Conservation (phyloP, 2,113 vertebrate species). For the Xiphophorus hellerii region DNA sequence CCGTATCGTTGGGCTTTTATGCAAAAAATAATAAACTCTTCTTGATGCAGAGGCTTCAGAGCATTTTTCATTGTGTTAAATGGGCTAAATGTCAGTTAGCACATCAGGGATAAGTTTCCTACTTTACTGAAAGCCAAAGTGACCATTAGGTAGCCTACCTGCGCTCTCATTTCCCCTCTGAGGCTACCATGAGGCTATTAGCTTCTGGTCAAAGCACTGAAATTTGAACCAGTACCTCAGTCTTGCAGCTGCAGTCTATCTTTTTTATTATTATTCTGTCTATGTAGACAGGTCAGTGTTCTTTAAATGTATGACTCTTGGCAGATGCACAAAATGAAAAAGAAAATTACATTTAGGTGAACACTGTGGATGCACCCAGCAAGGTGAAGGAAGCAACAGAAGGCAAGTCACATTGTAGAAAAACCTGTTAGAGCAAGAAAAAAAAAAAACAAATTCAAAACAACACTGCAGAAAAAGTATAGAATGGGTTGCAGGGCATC, state of each 20-base stretch:
- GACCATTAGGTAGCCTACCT: not conserved
- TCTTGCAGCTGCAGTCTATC: too few relatives aligned
- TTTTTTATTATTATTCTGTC: too few relatives aligned
- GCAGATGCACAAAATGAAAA: too few relatives aligned
- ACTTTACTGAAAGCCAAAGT: not conserved
- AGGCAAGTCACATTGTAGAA: not conserved
- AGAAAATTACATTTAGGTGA: too few relatives aligned
- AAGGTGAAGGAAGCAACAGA: not conserved
- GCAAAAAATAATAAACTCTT: not conserved
- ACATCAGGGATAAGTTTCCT: not conserved
- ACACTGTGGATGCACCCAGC: not conserved
- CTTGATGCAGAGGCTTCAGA: not conserved
- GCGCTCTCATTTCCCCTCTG: too few relatives aligned
- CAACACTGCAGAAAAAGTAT: not conserved
- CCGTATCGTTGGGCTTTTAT: not conserved
- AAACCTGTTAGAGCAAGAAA: not conserved
- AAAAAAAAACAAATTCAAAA: not conserved
- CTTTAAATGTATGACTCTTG: too few relatives aligned
- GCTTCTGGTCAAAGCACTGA: not conserved
- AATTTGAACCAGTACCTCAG: not conserved
- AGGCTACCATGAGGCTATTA: not conserved
- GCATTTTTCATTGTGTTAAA: too few relatives aligned
- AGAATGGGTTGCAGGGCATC: too few relatives aligned
- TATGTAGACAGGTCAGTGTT: too few relatives aligned
- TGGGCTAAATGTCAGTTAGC: not conserved